phyloP scores from a whole-genome alignment of 2,113 vertebrate genomes.

The Psophia crepitans region DNA sequence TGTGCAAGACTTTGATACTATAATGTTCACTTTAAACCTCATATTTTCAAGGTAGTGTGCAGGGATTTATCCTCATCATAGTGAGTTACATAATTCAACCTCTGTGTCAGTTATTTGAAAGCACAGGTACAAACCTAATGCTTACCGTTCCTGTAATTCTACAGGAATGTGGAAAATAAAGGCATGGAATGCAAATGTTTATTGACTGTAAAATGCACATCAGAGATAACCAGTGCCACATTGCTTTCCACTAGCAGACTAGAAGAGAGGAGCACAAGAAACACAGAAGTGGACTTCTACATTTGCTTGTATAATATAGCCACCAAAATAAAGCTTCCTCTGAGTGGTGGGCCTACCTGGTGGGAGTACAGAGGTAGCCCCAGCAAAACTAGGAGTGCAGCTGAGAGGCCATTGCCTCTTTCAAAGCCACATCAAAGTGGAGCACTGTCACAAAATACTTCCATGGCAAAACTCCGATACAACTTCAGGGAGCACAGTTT shows the following conservation, averaged over 20 bases:
- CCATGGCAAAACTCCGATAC: not conserved
- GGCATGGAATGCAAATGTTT: not conserved
- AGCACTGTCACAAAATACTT: not conserved
- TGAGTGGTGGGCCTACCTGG: not conserved
- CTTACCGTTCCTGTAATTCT: not conserved
- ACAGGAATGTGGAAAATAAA: not conserved
- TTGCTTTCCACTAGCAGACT: not conserved
- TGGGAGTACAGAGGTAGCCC: not conserved
- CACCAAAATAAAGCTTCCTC: not conserved
- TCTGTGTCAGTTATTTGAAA: not conserved
- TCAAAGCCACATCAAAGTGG: not conserved
- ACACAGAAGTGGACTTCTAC: not conserved
- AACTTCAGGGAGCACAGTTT: not conserved
- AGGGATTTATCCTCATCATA: not conserved
- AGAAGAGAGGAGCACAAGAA: not conserved
- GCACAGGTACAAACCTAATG: not conserved
- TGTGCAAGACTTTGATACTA: not conserved
- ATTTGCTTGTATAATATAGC: not conserved
- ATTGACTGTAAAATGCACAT: not conserved
- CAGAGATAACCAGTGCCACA: not conserved
- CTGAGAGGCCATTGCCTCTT: not conserved
- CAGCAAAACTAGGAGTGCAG: not conserved
- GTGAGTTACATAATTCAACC: not conserved
- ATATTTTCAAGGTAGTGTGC: not conserved
- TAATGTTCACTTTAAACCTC: not conserved